Evolutionary conservation across 2,113 vertebrate species (phyloP).

Genomic region (Chelonoidis abingdonii): DNA sequence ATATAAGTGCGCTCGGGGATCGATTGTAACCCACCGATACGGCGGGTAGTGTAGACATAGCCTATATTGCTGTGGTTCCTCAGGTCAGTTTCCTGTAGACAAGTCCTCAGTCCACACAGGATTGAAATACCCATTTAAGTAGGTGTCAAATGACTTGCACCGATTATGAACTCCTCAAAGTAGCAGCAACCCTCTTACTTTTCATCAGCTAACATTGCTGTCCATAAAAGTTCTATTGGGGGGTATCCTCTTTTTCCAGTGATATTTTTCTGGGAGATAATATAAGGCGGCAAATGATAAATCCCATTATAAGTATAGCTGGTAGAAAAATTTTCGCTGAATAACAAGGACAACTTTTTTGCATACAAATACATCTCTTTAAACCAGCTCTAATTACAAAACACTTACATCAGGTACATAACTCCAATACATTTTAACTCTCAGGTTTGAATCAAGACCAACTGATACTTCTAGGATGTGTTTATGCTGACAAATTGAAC

Average conservation of each 20-base stretch:
- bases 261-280: neutral
- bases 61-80: neutral
- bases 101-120: neutral
- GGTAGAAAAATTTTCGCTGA: neutral
- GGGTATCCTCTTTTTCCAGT: neutral
- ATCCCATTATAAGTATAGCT: neutral
- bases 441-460: neutral
- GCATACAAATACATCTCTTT: neutral
- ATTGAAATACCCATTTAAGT: neutral
- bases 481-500: neutral
- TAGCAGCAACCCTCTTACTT: neutral
- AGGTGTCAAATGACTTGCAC: neutral
- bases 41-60: too few relatives aligned
- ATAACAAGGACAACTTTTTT: neutral
- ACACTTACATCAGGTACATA: neutral
- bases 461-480: neutral
- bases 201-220: neutral
- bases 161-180: neutral
- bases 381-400: neutral
- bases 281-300: neutral
- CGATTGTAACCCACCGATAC: too few relatives aligned
- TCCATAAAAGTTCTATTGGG: neutral
- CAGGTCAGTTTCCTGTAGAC: neutral
- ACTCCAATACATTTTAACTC: neutral
- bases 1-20: too few relatives aligned